Evolutionary conservation across 2,113 vertebrate genomes (phyloP), one percentile per base, ranked within the genome.

Genomic region (Mastomys coucha): DNA sequence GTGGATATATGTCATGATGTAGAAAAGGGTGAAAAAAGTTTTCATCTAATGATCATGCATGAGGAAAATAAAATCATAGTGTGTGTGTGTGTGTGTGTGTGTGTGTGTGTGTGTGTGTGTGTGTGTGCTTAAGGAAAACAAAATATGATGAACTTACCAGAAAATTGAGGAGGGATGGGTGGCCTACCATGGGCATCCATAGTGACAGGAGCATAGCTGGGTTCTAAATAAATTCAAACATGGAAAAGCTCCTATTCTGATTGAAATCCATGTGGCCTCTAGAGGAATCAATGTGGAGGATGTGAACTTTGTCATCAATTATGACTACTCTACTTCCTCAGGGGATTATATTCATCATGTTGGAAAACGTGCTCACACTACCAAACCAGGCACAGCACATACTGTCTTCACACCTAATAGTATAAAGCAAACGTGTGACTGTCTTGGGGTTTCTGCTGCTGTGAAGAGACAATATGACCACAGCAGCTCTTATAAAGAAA

Each of bases 241-340:
- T 33, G 99, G 99, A 96, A 99, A 99, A 99, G 99, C 99, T 93
- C 99, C 99, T 96, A 99, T 99, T 99, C 99, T 99, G 97, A 99
- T 99, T 96, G 99, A 99, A 95, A 99, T 99, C 98, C 99, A 99
- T 97, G 99, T 99, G 98, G 99, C 99, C 96, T 99, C 99, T 97
- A 99, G 99, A 97, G 99, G 99, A 98, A 99, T 99, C 99, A 99
- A 99, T 99, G 99, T 99, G 99, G 99, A 99, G 99, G 99, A 99
- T 99, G 99, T 99, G 99, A 99, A 99, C 99, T 99, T 99, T 99
- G 99, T 99, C 99, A 99, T 99, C 99, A 99, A 99, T 99, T 99
- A 99, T 99, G 99, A 99, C 99, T 99, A 99, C 99, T 99, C 99
- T 99, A 99, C 99, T 99, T 99, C 99, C 98, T 99, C 99, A 96